phyloP scores from a whole-genome alignment of 2,797 vertebrate genomes.

The Octomys mimax region DNA sequence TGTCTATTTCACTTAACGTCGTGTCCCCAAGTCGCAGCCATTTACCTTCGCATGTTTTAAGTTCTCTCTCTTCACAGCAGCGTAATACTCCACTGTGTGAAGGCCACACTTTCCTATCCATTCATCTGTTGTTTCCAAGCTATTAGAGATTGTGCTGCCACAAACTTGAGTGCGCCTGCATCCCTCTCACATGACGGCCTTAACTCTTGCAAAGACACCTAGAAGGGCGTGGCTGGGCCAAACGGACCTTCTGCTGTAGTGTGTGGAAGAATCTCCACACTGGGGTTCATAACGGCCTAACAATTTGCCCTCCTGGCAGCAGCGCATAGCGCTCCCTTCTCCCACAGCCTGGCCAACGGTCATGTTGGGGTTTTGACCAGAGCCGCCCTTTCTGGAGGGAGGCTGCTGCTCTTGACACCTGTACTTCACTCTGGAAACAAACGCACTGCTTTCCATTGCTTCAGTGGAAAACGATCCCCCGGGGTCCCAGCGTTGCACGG shows the following conservation, averaged over 20 bases:
- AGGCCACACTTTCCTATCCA: neutral
- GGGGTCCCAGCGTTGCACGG: neutral
- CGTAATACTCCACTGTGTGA: neutral
- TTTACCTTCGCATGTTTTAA: neutral
- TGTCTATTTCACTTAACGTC: neutral
- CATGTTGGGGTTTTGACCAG: neutral
- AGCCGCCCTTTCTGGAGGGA: neutral
- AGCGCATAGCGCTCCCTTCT: neutral
- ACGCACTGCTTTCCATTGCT: neutral
- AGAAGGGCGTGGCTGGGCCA: neutral
- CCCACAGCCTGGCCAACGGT: neutral
- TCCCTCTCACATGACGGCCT: neutral
- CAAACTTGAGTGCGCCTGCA: neutral
- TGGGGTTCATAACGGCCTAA: neutral
- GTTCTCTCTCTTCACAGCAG: neutral
- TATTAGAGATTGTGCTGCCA: neutral
- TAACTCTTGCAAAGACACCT: neutral
- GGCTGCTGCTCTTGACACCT: neutral
- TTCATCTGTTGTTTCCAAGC: neutral
- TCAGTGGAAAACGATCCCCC: neutral
- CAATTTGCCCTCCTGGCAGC: neutral
- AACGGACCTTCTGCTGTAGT: neutral
- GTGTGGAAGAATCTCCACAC: neutral
- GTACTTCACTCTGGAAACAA: neutral
- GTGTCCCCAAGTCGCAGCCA: neutral